Base-by-base conservation (phyloP, 2,113 vertebrate genomes). In the Proterorhinus semilunaris region DNA sequence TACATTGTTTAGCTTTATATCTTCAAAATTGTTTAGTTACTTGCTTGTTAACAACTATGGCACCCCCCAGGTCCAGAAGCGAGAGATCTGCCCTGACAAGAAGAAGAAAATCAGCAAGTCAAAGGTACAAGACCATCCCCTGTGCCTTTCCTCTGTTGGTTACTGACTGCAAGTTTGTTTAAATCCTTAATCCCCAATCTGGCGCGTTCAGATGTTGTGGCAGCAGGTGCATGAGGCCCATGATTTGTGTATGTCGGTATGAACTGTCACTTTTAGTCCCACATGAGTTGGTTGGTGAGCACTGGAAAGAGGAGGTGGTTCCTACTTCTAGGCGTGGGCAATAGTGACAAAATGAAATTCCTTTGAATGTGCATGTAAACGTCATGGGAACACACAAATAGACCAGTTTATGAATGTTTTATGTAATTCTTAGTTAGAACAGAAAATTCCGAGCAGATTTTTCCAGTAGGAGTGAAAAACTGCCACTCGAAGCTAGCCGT, bases 101-200 rank as follows among this genome's bases (percentile, higher is more conserved):
- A 97, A 91, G 86, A 99, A 96, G 87, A 99, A 99, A 68, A 7
- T 91, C 50, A 91, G 59, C 74, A 99, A 98, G 82, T 95, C 98
- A 10, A 98, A 98, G 95, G 98, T 98, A 91, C 3, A 86, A 11
- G 5, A 2, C 10, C 6, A 1, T n/a, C 0, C 57, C n/a, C 43
- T n/a, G 6, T 61, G 7, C 12, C 15, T 61, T 57, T 36, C 27
- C 27, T 5, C 54, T 42, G 13, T n/a, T 15, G 53, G 58, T 7
- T 15, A 43, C 3, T 16, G 15, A n/a, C 15, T 9, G 13, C 15
- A 16, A 5, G 8, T 5, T 10, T 27, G 6, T 6, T 1, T 7
- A 5, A 15, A 42, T 53, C 8, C 0, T 50, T n/a, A 43, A 27
- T 69, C 43, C 9, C 12, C 42, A 44, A 36, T 66, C 10, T 12